Evolutionary conservation across 2,113 vertebrate species (phyloP), one percentile per base, ranked within the genome.

Genomic region (Scomber scombrus): DNA sequence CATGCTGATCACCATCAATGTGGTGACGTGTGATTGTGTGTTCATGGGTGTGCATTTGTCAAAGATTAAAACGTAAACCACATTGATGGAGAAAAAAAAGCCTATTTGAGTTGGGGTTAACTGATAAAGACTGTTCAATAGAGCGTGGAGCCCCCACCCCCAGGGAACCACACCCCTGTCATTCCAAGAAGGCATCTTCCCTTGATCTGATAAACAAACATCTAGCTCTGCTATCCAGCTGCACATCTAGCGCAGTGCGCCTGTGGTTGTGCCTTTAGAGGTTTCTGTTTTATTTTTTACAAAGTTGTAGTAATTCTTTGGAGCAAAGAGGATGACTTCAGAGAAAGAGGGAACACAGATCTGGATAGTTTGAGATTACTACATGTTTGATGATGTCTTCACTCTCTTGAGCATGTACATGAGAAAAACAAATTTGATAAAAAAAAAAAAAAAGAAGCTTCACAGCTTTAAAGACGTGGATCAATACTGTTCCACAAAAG

Each of bases 191-290:
- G 78, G 49, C 69, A 46, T 87, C 63, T 60, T 58, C 72, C 69
- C 10, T n/a, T 78, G 61, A 91, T 88, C 87, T 82, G 86, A 90
- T 82, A 71, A 88, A 85, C 82, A 91, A 87, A 75, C 61, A 18
- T 75, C 68, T 47, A 43, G 9, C 67, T 31, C 15, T 56, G 29
- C 57, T 74, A 18, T 62, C n/a, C 19, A 74, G 63, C 58, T 68
- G 65, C 43, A 76, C 21, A 58, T 72, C 57, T 60, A 50, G 8
- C 43, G 46, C 1, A 3, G 7, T 21, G 54, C 16, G 50, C 23
- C 49, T 50, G 67, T 18, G 52, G 52, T 54, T 54, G 14, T 55
- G 57, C 45, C 40, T 75, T 63, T 5, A 68, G 15, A 72, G 45
- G 12, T 10, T 57, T 84, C 58, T 14, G 21, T 13, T 21, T 45